These are phyloP conservation scores for Leptopterna dolabrata DNA, from an alignment of 2,888 invertebrate species.

Conservation along the genomic window DNA sequence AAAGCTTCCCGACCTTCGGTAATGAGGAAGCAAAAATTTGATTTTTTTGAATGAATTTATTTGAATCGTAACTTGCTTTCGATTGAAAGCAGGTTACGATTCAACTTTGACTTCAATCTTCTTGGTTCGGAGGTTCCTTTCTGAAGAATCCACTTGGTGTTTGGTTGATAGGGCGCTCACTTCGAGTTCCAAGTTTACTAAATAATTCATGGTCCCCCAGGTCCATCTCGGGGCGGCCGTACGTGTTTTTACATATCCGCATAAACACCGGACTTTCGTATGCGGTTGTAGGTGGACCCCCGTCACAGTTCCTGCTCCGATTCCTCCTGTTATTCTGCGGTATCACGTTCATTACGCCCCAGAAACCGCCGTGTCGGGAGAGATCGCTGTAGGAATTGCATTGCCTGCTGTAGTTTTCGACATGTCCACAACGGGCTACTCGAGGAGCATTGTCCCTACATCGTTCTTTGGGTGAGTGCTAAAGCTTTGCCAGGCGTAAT, in stretches of 20 bases:
- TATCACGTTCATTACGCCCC: neutral
- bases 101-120: too few relatives aligned
- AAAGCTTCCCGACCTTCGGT: too few relatives aligned
- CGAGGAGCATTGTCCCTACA: neutral
- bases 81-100: too few relatives aligned
- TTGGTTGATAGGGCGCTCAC: neutral
- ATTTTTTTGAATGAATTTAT: too few relatives aligned
- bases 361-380: too few relatives aligned
- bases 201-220: constrained; percentile 10
- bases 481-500: too few relatives aligned
- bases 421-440: neutral
- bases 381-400: too few relatives aligned
- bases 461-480: neutral
- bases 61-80: too few relatives aligned
- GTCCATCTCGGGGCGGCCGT: neutral
- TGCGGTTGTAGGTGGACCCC: neutral
- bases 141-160: neutral
- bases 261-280: neutral
- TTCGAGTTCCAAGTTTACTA: neutral
- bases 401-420: too few relatives aligned
- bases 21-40: too few relatives aligned
- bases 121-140: too few relatives aligned
- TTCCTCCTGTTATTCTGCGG: neutral
- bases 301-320: neutral
- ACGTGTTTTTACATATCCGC: neutral